Conservation (phyloP, 2,113 vertebrate species). For the Mugil cephalus region DNA sequence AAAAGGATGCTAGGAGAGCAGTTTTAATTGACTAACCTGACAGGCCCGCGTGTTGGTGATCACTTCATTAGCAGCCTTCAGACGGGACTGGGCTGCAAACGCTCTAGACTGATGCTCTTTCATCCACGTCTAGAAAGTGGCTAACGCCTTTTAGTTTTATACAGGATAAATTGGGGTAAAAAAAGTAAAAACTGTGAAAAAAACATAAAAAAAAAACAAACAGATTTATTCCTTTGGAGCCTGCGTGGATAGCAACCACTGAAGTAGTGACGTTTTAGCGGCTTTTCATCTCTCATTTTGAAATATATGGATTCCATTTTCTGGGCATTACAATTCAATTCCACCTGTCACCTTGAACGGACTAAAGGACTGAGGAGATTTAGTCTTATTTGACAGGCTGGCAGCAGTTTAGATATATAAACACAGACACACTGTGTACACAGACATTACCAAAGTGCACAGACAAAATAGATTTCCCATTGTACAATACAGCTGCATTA, state of each 20-base stretch:
- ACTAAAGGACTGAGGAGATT: conserved; percentile 15
- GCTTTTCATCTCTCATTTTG: neutral
- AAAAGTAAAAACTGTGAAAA: neutral
- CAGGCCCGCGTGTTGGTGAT: neutral
- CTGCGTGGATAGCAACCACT: too few species aligned
- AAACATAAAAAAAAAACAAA: too few species aligned
- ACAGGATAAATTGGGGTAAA: neutral
- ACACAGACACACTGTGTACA: neutral
- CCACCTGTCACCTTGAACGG: neutral
- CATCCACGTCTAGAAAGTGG: neutral
- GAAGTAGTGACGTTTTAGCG: neutral
- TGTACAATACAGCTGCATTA: neutral
- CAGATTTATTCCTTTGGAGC: too few species aligned
- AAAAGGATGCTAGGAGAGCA: too few species aligned
- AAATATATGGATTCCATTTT: neutral
- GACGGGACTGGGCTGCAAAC: neutral
- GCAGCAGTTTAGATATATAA: neutral
- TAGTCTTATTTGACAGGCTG: neutral
- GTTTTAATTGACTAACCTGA: neutral
- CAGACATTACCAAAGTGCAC: conserved; percentile 3
- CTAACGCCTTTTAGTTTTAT: too few species aligned
- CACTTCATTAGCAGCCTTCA: neutral
- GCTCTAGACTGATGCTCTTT: neutral
- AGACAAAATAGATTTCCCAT: neutral
- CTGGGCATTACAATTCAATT: conserved; percentile 24